These are phyloP conservation scores for Acanthosoma haemorrhoidale DNA, from an alignment of 2,888 invertebrate species.

Conservation along the genomic window DNA sequence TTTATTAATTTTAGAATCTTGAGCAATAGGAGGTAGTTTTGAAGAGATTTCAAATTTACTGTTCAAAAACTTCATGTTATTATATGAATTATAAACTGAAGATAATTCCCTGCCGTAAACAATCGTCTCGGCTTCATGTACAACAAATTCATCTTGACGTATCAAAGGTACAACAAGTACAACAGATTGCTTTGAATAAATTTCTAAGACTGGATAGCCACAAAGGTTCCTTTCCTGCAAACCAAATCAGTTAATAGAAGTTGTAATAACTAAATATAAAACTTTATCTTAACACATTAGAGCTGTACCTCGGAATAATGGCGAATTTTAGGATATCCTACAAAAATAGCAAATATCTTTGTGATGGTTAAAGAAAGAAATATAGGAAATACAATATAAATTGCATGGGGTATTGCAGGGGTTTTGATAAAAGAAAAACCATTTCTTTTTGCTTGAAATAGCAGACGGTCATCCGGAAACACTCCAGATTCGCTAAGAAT, in stretches of 20 bases:
- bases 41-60: not conserved
- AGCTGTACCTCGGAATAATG: conserved; percentile 34
- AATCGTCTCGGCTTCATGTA: conserved; percentile 37
- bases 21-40: not conserved
- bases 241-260: not conserved
- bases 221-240: conserved; percentile 39
- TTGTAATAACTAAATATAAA: not conserved
- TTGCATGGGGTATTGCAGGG: conserved; percentile 34
- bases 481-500: conserved; percentile 28
- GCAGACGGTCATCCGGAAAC: conserved; percentile 2
- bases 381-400: conserved; percentile 35
- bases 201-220: conserved; percentile 40
- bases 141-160: conserved; percentile 40
- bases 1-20: not conserved
- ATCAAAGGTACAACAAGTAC: conserved; percentile 38
- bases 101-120: conserved; percentile 26
- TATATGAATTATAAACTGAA: not conserved
- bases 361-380: conserved; percentile 34
- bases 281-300: not conserved
- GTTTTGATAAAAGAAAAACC: conserved; percentile 33
- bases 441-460: conserved; percentile 10
- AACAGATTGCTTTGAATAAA: conserved; percentile 33
- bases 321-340: conserved; percentile 35
- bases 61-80: not conserved
- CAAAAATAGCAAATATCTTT: conserved; percentile 29